A percentile compares a stretch with the other conserved stretches of the same genome.
Evolutionary conservation across 2,797 vertebrate genomes (phyloP).

Genomic region (Apodemus agrarius): DNA sequence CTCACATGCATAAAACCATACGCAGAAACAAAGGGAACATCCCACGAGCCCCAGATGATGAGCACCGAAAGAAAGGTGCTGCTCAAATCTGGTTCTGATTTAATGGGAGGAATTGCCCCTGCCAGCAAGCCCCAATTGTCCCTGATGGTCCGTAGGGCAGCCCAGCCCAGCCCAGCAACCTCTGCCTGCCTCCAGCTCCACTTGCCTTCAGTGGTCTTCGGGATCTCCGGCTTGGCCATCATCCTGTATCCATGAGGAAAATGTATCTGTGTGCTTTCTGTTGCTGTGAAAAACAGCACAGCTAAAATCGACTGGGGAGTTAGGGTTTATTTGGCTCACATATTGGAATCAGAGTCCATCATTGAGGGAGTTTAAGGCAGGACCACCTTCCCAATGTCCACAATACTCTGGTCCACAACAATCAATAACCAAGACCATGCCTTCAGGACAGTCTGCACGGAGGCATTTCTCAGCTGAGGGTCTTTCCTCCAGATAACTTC

Average conservation of each 20-base stretch:
- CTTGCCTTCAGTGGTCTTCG: neutral
- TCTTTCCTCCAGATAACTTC: neutral
- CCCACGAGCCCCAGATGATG: neutral
- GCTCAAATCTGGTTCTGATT: neutral
- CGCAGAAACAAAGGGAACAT: neutral
- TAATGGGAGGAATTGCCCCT: neutral
- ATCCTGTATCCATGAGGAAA: neutral
- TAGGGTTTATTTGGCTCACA: neutral
- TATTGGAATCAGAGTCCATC: neutral
- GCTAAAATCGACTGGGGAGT: neutral
- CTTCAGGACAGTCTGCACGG: neutral
- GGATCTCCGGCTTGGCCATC: neutral
- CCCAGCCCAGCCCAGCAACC: neutral
- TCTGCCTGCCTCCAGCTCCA: neutral
- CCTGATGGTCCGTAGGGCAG: neutral
- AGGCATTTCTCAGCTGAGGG: neutral
- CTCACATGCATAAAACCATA: neutral
- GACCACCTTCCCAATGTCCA: neutral
- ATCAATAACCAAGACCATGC: neutral
- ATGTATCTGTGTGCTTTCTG: neutral
- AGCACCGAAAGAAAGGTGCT: neutral
- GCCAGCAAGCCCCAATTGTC: neutral
- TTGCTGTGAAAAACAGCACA: neutral
- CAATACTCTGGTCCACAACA: neutral
- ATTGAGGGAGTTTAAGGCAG: neutral